Evolutionary conservation across 2,888 invertebrate genomes (phyloP).

Genomic region (Mesorhabditis spiculigera): DNA sequence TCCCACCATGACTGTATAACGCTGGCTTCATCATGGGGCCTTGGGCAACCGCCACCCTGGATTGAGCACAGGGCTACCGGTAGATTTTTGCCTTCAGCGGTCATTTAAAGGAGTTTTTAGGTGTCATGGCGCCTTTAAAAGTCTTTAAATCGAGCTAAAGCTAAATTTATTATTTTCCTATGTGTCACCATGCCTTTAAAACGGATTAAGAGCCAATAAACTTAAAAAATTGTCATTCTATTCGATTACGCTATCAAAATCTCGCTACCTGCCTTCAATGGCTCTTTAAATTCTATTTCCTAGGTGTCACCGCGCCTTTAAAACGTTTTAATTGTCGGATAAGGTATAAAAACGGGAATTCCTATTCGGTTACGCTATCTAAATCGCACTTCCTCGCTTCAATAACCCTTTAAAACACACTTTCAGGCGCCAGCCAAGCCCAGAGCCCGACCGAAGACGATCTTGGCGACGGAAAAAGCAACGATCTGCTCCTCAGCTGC

Average conservation of each 20-base stretch:
- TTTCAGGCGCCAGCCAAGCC: constrained; percentile 35
- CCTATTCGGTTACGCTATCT: background rate
- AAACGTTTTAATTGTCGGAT: background rate
- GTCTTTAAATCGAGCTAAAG: no score
- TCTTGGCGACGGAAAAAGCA: constrained; percentile 54
- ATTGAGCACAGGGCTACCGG: constrained; percentile 40
- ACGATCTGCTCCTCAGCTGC: constrained; percentile 53
- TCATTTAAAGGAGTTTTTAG: no score
- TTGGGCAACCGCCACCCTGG: constrained; percentile 36
- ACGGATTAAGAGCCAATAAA: no score
- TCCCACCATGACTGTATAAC: constrained; percentile 56
- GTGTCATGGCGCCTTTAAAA: no score
- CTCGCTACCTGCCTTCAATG: no score
- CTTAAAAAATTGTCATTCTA: no score
- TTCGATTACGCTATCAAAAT: constrained; percentile 10
- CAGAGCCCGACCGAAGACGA: constrained; percentile 54
- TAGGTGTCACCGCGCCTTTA: no score
- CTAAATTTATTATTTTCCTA: no score
- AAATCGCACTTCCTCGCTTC: no score
- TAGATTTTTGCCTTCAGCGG: background rate
- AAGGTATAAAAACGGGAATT: background rate
- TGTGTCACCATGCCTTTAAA: no score
- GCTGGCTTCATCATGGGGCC: constrained; percentile 52
- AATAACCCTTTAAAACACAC: background rate
- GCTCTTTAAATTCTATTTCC: no score